Percentiles rank a stretch among this genome's conserved stretches.
Evolutionary conservation across 2,113 vertebrate species (phyloP).

Genomic region (Maccullochella peelii): DNA sequence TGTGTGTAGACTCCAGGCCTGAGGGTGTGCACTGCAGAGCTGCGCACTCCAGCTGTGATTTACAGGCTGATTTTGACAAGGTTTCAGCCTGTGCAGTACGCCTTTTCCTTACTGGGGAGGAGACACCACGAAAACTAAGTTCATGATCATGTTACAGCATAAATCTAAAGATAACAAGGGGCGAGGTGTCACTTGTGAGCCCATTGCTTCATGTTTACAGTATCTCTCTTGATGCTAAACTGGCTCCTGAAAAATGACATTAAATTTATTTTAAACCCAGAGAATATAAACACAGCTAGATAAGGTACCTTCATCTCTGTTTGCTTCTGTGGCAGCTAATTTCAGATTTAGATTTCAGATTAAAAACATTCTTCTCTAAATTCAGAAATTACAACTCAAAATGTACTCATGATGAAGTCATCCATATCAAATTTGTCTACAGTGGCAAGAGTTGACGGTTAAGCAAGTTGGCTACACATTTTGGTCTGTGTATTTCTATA

Average conservation of each 20-base stretch:
- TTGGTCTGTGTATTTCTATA: neutral
- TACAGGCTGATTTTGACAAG: slow-evolving; percentile 75
- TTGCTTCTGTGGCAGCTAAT: neutral
- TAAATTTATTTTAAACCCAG: neutral
- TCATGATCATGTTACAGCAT: slow-evolving; percentile 54
- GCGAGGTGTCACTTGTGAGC: neutral
- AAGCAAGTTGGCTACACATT: neutral
- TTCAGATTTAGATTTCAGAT: neutral
- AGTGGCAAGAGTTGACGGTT: neutral
- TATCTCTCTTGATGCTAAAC: neutral
- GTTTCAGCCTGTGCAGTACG: slow-evolving; percentile 65
- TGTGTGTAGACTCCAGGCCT: slow-evolving; percentile 21
- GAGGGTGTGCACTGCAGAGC: slow-evolving; percentile 47
- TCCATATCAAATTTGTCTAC: neutral
- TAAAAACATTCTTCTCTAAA: neutral
- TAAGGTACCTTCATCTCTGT: neutral
- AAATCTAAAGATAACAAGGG: slow-evolving; percentile 46
- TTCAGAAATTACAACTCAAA: neutral
- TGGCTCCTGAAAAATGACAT: neutral
- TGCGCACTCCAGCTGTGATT: slow-evolving; percentile 69
- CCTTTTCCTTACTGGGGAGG: slow-evolving; percentile 52
- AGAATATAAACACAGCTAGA: neutral
- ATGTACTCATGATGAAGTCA: too few relatives aligned
- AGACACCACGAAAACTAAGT: slow-evolving; percentile 54
- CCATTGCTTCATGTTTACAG: neutral